phyloP scores from a whole-genome alignment of 2,797 vertebrate genomes.

The Helostoma temminkii region DNA sequence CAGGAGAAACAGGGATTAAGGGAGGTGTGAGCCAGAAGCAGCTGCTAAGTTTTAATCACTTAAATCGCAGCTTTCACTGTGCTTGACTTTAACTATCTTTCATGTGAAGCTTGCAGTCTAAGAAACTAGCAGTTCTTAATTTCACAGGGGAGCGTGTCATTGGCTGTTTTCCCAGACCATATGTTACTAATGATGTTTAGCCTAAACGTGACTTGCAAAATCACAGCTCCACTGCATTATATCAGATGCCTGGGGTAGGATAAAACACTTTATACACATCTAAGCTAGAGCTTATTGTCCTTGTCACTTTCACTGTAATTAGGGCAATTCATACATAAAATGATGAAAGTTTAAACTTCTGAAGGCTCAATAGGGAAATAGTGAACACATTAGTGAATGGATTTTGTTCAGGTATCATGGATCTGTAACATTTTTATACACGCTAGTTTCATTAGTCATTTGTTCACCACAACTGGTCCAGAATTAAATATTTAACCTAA shows the following conservation, averaged over 20 bases:
- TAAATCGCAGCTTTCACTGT: slow-evolving; percentile 2
- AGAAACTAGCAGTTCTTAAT: neutral
- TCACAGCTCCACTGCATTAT: slow-evolving; percentile 34
- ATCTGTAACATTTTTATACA: too few relatives aligned
- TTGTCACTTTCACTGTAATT: slow-evolving; percentile 13
- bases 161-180: slow-evolving; percentile 31
- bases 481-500: too few relatives aligned
- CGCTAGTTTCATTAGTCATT: too few relatives aligned
- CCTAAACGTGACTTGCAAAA: slow-evolving; percentile 28
- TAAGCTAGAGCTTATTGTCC: slow-evolving; percentile 19
- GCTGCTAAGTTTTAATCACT: slow-evolving; percentile 24
- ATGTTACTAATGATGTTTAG: slow-evolving; percentile 33
- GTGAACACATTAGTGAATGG: too few relatives aligned
- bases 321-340: too few relatives aligned
- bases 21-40: neutral
- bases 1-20: neutral
- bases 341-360: too few relatives aligned
- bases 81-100: slow-evolving; percentile 19
- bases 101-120: neutral
- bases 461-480: too few relatives aligned
- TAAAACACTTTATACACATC: slow-evolving; percentile 15
- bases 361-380: too few relatives aligned
- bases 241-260: slow-evolving; percentile 1
- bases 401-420: too few relatives aligned
- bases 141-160: slow-evolving; percentile 9